Evolutionary conservation across 2,113 vertebrate species (phyloP).

Genomic region (Sebastes fasciatus): DNA sequence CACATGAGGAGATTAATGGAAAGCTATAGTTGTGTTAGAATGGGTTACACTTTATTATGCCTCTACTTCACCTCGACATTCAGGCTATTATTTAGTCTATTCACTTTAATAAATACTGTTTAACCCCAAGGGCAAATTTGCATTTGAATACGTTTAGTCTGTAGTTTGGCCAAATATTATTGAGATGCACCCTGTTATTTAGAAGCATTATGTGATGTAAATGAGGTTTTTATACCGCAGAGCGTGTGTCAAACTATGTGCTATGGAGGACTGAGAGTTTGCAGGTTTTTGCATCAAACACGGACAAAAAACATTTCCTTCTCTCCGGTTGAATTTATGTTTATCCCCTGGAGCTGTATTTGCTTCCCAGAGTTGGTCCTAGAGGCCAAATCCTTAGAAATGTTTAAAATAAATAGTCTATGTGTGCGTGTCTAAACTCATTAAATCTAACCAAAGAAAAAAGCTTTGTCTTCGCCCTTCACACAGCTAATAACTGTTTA

Average conservation of each 20-base stretch:
- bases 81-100: background rate
- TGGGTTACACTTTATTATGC: slow-evolving; percentile 5
- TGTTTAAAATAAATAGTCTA: background rate
- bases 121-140: background rate
- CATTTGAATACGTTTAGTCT: slow-evolving; percentile 17
- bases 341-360: slow-evolving; percentile 2
- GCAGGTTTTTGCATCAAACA: background rate
- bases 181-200: background rate
- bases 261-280: slow-evolving; percentile 16
- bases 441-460: background rate
- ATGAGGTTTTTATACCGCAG: background rate
- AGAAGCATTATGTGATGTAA: background rate
- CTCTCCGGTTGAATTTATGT: background rate
- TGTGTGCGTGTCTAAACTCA: slow-evolving; percentile 2
- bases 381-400: background rate
- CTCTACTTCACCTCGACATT: background rate
- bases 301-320: background rate
- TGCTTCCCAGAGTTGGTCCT: background rate
- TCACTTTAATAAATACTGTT: background rate
- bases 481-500: background rate
- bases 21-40: background rate
- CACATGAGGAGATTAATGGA: background rate
- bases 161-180: background rate
- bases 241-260: slow-evolving; percentile 27
- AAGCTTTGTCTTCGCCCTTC: background rate